phyloP scores from a whole-genome alignment of 2,888 invertebrate species.

The Cryptophagus acutangulus region DNA sequence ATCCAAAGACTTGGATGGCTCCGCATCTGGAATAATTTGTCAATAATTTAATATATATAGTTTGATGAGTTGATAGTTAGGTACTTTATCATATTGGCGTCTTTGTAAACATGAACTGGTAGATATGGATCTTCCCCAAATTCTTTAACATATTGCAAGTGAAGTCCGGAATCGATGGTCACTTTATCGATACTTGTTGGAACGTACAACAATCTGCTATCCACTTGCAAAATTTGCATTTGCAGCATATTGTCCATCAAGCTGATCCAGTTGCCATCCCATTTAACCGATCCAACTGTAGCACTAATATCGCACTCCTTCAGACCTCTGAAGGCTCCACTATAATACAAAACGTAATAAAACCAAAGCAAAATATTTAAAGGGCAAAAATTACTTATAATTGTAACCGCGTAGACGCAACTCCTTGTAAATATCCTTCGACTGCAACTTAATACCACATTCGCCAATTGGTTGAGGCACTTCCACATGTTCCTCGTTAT shows the following conservation, averaged over 20 bases:
- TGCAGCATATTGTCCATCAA: slow-evolving; percentile 88
- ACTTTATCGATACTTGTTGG: slow-evolving; percentile 57
- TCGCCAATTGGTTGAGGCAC: slow-evolving; percentile 22
- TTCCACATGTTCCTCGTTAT: slow-evolving; percentile 41
- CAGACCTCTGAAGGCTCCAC: slow-evolving; percentile 31
- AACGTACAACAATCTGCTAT: slow-evolving; percentile 63
- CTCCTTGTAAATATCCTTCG: slow-evolving; percentile 64
- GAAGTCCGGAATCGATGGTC: slow-evolving; percentile 48
- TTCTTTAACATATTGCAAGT: slow-evolving; percentile 23
- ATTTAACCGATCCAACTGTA: slow-evolving; percentile 26
- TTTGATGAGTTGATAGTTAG: not conserved
- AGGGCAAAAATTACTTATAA: slow-evolving; percentile 31
- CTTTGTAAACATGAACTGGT: slow-evolving; percentile 46
- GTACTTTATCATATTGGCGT: slow-evolving; percentile 34
- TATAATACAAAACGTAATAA: slow-evolving; percentile 18
- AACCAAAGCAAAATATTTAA: slow-evolving; percentile 3
- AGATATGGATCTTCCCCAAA: slow-evolving; percentile 24
- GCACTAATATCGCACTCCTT: slow-evolving; percentile 26
- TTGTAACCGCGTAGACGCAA: slow-evolving; percentile 65
- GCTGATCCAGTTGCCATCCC: slow-evolving; percentile 68
- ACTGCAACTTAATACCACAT: slow-evolving; percentile 48
- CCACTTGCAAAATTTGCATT: slow-evolving; percentile 60
- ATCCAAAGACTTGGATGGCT: slow-evolving; percentile 71
- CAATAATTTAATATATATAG: not conserved
- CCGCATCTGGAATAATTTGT: slow-evolving; percentile 57